Percentiles rank a stretch among this genome's conserved stretches.
Evolutionary conservation across 2,888 invertebrate genomes (phyloP).

Genomic region (Trachelus stipa): DNA sequence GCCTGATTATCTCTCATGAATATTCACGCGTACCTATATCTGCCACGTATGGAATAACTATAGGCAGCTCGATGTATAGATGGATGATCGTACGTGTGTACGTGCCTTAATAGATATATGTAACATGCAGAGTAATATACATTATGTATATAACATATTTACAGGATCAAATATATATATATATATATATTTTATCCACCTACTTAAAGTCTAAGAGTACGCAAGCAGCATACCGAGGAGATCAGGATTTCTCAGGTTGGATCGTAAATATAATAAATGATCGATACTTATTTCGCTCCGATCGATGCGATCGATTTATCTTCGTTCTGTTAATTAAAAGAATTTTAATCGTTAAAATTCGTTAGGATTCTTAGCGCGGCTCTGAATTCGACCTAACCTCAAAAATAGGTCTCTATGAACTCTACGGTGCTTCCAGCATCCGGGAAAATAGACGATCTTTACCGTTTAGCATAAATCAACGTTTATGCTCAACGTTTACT

Average conservation of each 20-base stretch:
- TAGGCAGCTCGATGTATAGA: neutral
- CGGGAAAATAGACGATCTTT: neutral
- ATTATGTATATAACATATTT: neutral
- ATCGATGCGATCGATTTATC: no score
- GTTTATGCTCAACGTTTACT: neutral
- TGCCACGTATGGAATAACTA: neutral
- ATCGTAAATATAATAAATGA: neutral
- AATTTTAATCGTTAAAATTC: neutral
- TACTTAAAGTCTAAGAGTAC: neutral
- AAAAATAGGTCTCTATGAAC: neutral
- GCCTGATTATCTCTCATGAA: constrained; percentile 19
- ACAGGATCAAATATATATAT: neutral
- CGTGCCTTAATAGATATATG: neutral
- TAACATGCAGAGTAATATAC: neutral
- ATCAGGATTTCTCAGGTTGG: neutral
- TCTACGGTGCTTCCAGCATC: neutral
- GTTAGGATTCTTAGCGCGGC: neutral
- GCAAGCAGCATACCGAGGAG: neutral
- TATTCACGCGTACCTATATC: constrained; percentile 11
- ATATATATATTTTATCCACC: neutral
- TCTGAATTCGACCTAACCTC: neutral
- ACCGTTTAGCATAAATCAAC: neutral
- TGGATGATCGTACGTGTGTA: neutral
- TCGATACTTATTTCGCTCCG: neutral
- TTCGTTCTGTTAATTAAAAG: no score